Evolutionary conservation across 2,113 vertebrate genomes (phyloP).

Genomic region (Megaptera novaeangliae): DNA sequence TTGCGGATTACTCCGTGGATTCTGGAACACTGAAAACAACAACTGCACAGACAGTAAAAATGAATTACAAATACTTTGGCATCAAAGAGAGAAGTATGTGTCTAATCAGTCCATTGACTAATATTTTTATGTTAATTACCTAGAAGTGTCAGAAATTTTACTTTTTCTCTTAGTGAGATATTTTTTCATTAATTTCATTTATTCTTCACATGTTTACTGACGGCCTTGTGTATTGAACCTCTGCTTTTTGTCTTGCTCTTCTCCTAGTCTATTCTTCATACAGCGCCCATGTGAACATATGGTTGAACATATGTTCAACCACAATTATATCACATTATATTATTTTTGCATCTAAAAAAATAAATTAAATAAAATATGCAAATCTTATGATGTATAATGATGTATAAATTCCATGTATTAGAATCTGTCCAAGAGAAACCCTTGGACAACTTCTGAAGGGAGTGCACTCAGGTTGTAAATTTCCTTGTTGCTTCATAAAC

Average conservation of each 20-base stretch:
- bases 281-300: neutral
- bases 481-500: neutral
- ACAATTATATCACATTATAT: neutral
- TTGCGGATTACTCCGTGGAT: neutral
- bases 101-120: neutral
- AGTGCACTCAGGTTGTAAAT: neutral
- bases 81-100: neutral
- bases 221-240: neutral
- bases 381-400: neutral
- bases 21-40: neutral
- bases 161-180: neutral
- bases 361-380: neutral
- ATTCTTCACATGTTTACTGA: neutral
- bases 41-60: neutral
- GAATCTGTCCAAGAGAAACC: neutral
- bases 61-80: neutral
- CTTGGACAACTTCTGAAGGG: neutral
- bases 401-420: neutral
- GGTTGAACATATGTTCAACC: neutral
- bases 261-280: neutral
- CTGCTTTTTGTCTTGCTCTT: neutral
- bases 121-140: neutral
- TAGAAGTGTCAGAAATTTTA: neutral
- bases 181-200: neutral
- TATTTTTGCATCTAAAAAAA: neutral